phyloP scores from a whole-genome alignment of 2,797 vertebrate genomes.

The Gobio occitaniae region DNA sequence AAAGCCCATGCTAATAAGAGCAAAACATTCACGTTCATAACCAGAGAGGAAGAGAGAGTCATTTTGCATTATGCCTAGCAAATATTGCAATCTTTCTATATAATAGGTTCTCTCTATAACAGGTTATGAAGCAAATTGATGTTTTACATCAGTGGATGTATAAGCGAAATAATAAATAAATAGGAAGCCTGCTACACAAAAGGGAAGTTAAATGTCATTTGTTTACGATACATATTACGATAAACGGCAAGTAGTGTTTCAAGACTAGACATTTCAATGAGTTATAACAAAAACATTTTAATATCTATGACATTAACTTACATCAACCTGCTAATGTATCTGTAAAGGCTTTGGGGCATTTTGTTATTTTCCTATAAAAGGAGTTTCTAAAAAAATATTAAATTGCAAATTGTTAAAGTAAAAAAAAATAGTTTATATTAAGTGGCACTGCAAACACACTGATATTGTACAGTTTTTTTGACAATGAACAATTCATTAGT shows the following conservation, averaged over 20 bases:
- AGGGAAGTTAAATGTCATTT: slow-evolving; percentile 9
- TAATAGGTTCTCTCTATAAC: neutral
- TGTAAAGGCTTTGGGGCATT: slow-evolving; percentile 54
- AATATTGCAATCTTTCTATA: neutral
- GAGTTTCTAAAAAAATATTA: slow-evolving; percentile 35
- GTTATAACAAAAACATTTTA: slow-evolving; percentile 13
- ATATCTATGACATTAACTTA: slow-evolving; percentile 9
- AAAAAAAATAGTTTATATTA: slow-evolving; percentile 49
- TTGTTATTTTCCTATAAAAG: slow-evolving; percentile 49
- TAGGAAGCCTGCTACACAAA: neutral
- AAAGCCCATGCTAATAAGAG: slow-evolving; percentile 6
- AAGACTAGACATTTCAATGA: slow-evolving; percentile 30
- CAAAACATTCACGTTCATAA: slow-evolving; percentile 15
- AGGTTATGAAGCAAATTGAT: neutral
- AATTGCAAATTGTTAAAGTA: slow-evolving; percentile 45
- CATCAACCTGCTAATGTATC: slow-evolving; percentile 4
- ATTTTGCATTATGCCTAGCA: neutral
- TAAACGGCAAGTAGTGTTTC: slow-evolving; percentile 14
- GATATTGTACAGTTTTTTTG: slow-evolving; percentile 70
- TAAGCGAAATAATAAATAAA: slow-evolving; percentile 5
- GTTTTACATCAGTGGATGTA: slow-evolving; percentile 15
- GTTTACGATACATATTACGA: neutral
- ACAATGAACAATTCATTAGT: slow-evolving; percentile 64
- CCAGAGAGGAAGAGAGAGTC: neutral
- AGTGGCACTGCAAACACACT: slow-evolving; percentile 63